Percentiles rank a stretch among this genome's conserved stretches.
Evolutionary conservation across 1,140 invertebrate genomes (phyloP).

Genomic region (Arion vulgaris): DNA sequence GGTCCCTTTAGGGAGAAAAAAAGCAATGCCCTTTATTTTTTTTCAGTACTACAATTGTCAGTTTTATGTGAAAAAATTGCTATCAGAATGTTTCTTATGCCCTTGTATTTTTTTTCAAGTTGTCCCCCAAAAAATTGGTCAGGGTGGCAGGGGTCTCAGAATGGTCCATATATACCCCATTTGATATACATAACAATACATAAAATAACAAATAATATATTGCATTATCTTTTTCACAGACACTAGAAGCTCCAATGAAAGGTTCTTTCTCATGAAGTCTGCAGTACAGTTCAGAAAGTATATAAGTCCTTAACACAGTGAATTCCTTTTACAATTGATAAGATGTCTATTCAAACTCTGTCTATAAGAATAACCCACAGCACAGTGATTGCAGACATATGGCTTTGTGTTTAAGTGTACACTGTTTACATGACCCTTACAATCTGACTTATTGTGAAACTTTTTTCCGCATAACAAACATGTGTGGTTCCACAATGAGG

Average conservation of each 20-base stretch:
- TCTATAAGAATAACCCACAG: slow-evolving; percentile 25
- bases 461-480: slow-evolving; percentile 37
- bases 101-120: too few species aligned
- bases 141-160: slow-evolving; percentile 1
- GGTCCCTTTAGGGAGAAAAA: too few species aligned
- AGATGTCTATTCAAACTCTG: slow-evolving; percentile 34
- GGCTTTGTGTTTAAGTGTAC: slow-evolving; percentile 31
- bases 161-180: not conserved
- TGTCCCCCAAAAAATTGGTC: not conserved
- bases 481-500: not conserved
- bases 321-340: slow-evolving; percentile 12
- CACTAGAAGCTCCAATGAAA: too few species aligned
- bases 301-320: not conserved
- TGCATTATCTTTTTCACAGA: too few species aligned
- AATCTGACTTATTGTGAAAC: slow-evolving; percentile 38
- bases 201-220: too few species aligned
- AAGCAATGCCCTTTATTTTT: too few species aligned
- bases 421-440: slow-evolving; percentile 43
- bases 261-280: too few species aligned
- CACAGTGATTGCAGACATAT: slow-evolving; percentile 32
- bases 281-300: too few species aligned
- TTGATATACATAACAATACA: too few species aligned
- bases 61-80: too few species aligned
- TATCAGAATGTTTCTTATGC: too few species aligned
- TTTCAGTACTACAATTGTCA: too few species aligned